A percentile compares a stretch with the other conserved stretches of the same genome.
Conservation (phyloP, 2,797 vertebrate species). For the Anguilla pacifica region DNA sequence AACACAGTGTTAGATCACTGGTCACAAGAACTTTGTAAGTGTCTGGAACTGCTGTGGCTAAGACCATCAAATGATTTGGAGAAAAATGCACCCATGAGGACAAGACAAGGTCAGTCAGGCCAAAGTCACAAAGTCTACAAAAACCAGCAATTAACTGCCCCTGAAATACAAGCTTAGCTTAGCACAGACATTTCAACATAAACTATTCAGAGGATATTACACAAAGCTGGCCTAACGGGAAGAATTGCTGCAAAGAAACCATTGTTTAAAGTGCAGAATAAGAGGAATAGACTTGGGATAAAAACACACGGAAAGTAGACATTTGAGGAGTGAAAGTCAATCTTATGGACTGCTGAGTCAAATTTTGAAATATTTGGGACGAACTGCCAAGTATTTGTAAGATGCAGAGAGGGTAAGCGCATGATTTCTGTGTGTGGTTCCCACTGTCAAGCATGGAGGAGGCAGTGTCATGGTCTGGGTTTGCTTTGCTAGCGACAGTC, state of each 20-base stretch:
- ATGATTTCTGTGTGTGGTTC: no score
- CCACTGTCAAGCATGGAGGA: no score
- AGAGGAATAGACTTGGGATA: not conserved
- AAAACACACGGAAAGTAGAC: not conserved
- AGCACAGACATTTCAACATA: constrained; percentile 25
- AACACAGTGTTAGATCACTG: no score
- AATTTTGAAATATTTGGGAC: no score
- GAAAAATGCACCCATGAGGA: constrained; percentile 27
- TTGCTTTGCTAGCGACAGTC: no score
- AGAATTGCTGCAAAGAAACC: constrained; percentile 13
- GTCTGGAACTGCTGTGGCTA: not conserved
- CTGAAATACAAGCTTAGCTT: constrained; percentile 27
- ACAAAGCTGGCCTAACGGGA: constrained; percentile 8
- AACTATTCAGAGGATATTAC: constrained; percentile 19
- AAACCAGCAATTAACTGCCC: not conserved
- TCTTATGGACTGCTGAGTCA: no score
- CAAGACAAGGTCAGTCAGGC: constrained; percentile 31
- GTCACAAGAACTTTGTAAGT: no score
- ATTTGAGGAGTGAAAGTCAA: constrained; percentile 7
- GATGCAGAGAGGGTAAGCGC: no score
- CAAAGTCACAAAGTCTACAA: constrained; percentile 22
- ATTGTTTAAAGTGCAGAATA: no score
- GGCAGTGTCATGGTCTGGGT: no score
- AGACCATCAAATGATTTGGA: not conserved
- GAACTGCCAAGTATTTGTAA: no score